Base-by-base conservation (phyloP, 2,888 invertebrate genomes). In the Salticus scenicus region DNA sequence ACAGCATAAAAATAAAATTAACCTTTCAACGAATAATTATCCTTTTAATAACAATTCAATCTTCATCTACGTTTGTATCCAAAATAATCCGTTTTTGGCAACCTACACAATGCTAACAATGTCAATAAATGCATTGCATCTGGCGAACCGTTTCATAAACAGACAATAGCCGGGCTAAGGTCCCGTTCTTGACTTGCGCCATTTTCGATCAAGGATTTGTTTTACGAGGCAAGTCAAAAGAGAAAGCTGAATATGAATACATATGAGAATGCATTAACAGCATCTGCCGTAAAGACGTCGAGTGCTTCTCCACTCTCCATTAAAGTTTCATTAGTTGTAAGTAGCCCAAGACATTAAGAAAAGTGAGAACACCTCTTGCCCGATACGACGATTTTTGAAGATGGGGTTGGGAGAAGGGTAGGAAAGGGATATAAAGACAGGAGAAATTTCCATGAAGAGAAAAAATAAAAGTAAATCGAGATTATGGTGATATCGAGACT, bases 301-400 rank as follows among this genome's bases (percentile, higher is more conserved):
- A 72, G 66, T 31, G 67, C 57, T 71, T 69, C 63, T 47, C 30
- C 57, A 67, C 81, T 81, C 78, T 82, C 82, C 82, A 87, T 87
- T 77, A 87, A 81, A 87, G 77, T 87, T 87, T 87, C 87, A 87
- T 87, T 82, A 87, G 76, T 24, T 51, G 76, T 71, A 74, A 79
- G 82, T 83, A 76, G 51, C 69, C 76, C 66, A 37, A 42, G 71
- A 76, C 76, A 83, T 83, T 83, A 76, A 64, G 71, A 64, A 69
- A 51, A 70, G 74, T 67, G 71, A 79, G 47, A 73, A 64, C 51
- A 37, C 57, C 71, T n/a, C 47, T 37, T n/a, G 80, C 33, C 63
- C 67, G 67, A 64, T 37, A 63, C 69, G 69, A 28, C 14, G 37
- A 74, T 30, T 14, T 63, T 81, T 81, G 66, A 57, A n/a, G 57